Conservation (phyloP, 2,113 vertebrate genomes). For the Malurus elegans region DNA sequence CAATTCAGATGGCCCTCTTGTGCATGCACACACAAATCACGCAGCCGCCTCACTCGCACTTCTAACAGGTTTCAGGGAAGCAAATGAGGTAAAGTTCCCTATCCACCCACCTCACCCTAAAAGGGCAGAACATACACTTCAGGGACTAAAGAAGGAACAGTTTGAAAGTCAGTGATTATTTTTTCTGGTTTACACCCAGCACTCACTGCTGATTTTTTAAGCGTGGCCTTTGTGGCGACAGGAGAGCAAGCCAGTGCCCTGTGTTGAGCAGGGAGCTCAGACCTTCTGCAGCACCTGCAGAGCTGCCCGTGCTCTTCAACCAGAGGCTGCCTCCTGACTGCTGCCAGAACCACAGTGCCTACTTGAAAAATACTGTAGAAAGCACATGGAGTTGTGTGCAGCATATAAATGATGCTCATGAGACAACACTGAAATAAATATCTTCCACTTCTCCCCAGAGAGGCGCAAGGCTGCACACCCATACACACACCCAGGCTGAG, state of each 20-base stretch:
- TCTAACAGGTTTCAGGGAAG: conserved; percentile 4
- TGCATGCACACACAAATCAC: neutral
- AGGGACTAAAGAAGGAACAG: neutral
- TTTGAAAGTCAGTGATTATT: conserved; percentile 5
- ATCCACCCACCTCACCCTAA: neutral
- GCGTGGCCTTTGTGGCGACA: neutral
- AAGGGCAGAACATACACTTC: neutral
- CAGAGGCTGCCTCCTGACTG: conserved; percentile 28
- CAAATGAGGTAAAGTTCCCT: neutral
- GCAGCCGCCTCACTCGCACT: neutral
- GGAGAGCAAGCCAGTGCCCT: neutral
- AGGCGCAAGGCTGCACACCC: neutral
- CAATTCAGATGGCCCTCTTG: conserved; percentile 24
- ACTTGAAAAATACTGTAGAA: conserved; percentile 53
- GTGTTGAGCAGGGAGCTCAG: conserved; percentile 5
- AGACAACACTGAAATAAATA: conserved; percentile 40
- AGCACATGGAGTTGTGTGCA: conserved; percentile 28
- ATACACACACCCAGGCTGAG: neutral
- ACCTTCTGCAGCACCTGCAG: conserved; percentile 40
- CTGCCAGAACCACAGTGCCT: neutral
- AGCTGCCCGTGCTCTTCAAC: conserved; percentile 34
- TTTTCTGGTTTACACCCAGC: neutral
- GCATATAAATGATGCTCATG: conserved; percentile 34
- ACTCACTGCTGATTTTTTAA: conserved; percentile 38
- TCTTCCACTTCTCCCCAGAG: conserved; percentile 17